Evolutionary conservation across 2,888 invertebrate species (phyloP).

Genomic region (Cotesia congregata): DNA sequence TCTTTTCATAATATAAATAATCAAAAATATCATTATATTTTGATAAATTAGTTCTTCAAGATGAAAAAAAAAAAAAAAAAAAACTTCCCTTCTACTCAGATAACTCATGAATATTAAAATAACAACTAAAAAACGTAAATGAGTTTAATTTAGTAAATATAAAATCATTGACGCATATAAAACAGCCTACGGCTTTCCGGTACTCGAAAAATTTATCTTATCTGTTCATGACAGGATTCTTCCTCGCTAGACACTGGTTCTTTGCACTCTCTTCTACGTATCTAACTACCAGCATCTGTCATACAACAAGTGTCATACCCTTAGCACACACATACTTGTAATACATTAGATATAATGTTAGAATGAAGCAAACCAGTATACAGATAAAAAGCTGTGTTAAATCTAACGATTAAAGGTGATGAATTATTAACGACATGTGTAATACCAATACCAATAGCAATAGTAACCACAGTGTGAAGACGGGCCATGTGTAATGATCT

Average conservation of each 20-base stretch:
- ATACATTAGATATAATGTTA: no score
- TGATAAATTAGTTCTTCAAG: no score
- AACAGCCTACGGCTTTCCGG: constrained; percentile 36
- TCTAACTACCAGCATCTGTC: constrained; percentile 22
- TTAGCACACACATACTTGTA: constrained; percentile 29
- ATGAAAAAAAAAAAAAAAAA: no score
- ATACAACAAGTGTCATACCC: constrained; percentile 22
- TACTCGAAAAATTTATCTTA: constrained; percentile 31
- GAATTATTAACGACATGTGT: constrained; percentile 62
- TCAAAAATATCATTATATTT: no score
- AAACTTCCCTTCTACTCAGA: no score
- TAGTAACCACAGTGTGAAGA: not conserved
- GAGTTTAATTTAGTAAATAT: constrained; percentile 22
- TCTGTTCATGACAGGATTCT: constrained; percentile 24
- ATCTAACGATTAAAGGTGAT: constrained; percentile 36
- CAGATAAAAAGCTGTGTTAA: constrained; percentile 34
- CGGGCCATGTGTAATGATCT: constrained; percentile 68
- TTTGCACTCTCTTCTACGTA: constrained; percentile 5
- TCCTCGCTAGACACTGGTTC: constrained; percentile 20
- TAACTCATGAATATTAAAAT: no score
- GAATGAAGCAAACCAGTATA: constrained; percentile 33
- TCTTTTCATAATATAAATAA: no score
- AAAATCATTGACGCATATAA: constrained; percentile 17
- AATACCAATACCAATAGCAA: constrained; percentile 52
- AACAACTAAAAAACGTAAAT: not conserved